Evolutionary conservation across 2,797 vertebrate genomes (phyloP).

Genomic region (Botia almorhae): DNA sequence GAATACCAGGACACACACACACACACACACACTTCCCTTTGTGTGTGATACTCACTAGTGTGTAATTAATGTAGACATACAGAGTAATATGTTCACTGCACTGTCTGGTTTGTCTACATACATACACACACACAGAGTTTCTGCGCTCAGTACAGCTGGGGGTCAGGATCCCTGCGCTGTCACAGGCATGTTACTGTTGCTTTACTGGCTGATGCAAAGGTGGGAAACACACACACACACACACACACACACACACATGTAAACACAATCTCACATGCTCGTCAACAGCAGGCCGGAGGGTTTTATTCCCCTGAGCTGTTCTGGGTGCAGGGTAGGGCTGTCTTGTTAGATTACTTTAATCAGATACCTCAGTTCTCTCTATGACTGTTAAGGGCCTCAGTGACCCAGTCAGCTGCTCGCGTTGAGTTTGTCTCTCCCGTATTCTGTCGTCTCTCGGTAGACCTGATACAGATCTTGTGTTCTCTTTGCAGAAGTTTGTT

Average conservation of each 20-base stretch:
- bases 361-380: conserved; percentile 57
- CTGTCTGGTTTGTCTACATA: background rate
- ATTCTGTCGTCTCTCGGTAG: conserved; percentile 9
- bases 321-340: conserved; percentile 56
- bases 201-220: conserved; percentile 39
- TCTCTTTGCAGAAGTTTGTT: conserved; percentile 9
- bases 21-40: no score
- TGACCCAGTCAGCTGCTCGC: conserved; percentile 18
- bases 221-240: conserved; percentile 26
- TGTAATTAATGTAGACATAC: background rate
- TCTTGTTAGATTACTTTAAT: conserved; percentile 78
- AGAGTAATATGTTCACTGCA: background rate
- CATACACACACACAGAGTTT: conserved; percentile 35
- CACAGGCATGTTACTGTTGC: conserved; percentile 30
- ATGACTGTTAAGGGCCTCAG: conserved; percentile 28
- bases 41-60: no score
- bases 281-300: conserved; percentile 42
- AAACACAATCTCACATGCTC: conserved; percentile 38
- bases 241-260: conserved; percentile 5
- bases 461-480: background rate
- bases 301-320: conserved; percentile 58
- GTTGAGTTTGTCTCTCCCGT: background rate
- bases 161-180: conserved; percentile 57
- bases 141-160: conserved; percentile 60
- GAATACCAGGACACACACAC: no score